A percentile compares a stretch with the other conserved stretches of the same genome.
Evolutionary conservation across 2,888 invertebrate genomes (phyloP).

Genomic region (Tetranychus truncatus): DNA sequence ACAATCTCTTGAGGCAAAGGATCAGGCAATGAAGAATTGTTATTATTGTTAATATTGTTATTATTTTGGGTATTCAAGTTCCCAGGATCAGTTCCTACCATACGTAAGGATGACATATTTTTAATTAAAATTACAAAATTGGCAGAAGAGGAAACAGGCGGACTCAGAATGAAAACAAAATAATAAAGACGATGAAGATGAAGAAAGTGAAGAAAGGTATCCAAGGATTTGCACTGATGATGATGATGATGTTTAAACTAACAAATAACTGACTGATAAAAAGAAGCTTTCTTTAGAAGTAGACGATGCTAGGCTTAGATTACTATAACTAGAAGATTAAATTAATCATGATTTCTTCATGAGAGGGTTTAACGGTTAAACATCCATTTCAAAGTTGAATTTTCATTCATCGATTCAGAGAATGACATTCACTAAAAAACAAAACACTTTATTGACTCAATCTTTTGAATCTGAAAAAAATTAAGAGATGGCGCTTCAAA

Average conservation of each 20-base stretch:
- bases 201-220: background rate
- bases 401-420: background rate
- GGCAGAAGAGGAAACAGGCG: background rate
- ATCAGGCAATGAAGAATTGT: background rate
- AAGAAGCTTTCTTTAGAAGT: background rate
- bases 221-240: background rate
- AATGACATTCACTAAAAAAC: background rate
- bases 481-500: background rate
- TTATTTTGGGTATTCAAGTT: background rate
- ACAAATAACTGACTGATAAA: background rate
- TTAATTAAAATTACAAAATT: background rate
- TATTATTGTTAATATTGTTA: background rate
- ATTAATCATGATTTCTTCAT: background rate
- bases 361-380: background rate
- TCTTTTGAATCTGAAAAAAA: too few relatives aligned
- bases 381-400: background rate
- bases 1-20: background rate
- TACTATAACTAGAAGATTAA: background rate
- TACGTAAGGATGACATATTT: background rate
- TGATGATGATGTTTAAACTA: background rate
- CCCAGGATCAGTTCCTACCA: background rate
- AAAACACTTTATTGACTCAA: background rate
- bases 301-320: background rate
- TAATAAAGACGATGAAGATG: background rate
- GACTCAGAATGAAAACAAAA: background rate